A percentile compares a stretch with the other conserved stretches of the same genome.
Evolutionary conservation across 2,113 vertebrate species (phyloP).

Genomic region (Oncorhynchus mykiss): DNA sequence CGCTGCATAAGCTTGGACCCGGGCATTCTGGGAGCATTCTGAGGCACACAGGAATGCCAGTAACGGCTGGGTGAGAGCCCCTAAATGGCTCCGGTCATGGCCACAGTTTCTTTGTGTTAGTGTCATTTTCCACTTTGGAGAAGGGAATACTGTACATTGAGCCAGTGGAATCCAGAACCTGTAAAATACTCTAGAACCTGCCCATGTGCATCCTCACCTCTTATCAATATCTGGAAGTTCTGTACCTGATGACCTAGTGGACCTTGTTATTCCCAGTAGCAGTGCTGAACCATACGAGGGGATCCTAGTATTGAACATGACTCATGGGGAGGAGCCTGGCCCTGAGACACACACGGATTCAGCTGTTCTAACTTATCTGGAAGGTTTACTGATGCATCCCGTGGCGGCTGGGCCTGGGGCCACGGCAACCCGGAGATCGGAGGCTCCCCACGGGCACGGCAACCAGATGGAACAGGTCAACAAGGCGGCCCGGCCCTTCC

Average conservation of each 20-base stretch:
- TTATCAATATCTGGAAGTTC: conserved; percentile 56
- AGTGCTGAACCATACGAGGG: conserved; percentile 74
- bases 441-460: conserved; percentile 76
- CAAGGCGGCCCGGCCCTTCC: conserved; percentile 78
- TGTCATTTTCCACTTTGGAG: conserved; percentile 29
- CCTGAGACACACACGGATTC: conserved; percentile 99
- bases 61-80: conserved; percentile 48
- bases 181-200: background rate
- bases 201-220: conserved; percentile 27
- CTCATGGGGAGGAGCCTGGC: conserved; percentile 99
- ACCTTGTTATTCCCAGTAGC: conserved; percentile 66
- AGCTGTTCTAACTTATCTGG: conserved; percentile 99
- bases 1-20: conserved; percentile 39
- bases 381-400: conserved; percentile 99
- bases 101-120: conserved; percentile 40
- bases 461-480: conserved; percentile 82
- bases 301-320: conserved; percentile 98
- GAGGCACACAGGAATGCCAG: conserved; percentile 61
- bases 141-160: conserved; percentile 29
- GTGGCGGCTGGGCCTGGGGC: conserved; percentile 91
- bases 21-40: conserved; percentile 49
- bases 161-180: background rate
- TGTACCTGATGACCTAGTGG: conserved; percentile 61
- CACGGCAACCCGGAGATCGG: conserved; percentile 83
- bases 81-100: conserved; percentile 51